Evolutionary conservation across 2,888 invertebrate genomes (phyloP), one percentile per base, ranked within the genome.

Genomic region (Microplitis manilae): DNA sequence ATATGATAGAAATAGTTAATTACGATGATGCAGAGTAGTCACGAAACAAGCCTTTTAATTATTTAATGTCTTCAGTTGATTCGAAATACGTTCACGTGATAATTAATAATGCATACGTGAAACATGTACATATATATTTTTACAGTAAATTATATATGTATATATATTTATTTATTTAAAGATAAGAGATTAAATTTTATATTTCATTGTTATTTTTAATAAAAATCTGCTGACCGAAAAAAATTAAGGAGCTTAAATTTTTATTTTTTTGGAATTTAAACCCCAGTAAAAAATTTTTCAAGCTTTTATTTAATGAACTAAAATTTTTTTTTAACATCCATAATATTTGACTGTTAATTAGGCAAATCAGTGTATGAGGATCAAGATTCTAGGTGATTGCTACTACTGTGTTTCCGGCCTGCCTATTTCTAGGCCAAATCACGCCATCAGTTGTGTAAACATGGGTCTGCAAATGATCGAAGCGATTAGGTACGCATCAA

Each of bases 401-500:
- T 98, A 98, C 91, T 98, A 98, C 90, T 97, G 97, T 88, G 97
- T 98, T 7, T 96, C 96, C 0, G 98, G 98, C 0, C 92, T 98
- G 83, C 98, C 98, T 0, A 94, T 97, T 40, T 97, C 97, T 6
- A 91, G 97, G 76, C 97, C 97, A 0, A 97, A 97, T 90, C 98
- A 98, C 88, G 98, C 98, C 0, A 96, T 95, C 90, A 97, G 97
- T 91, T 97, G 97, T 87, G 98, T 98, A 86, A 96, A 96, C 85
- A 98, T 98, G 98, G 98, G 98, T 0, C 90, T 98, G 80, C 96
- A 96, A 90, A 98, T 98, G 98, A 98, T 98, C 82, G 96, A 97
- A 84, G 97, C 97, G 40, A 98, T 98, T 86, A 93, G 95, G 97
- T 97, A 89, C 50, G 15, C 50, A 65, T 64, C 50, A 65, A n/a